Evolutionary conservation across 2,888 invertebrate genomes (phyloP).

Genomic region (Tinea trinotella): DNA sequence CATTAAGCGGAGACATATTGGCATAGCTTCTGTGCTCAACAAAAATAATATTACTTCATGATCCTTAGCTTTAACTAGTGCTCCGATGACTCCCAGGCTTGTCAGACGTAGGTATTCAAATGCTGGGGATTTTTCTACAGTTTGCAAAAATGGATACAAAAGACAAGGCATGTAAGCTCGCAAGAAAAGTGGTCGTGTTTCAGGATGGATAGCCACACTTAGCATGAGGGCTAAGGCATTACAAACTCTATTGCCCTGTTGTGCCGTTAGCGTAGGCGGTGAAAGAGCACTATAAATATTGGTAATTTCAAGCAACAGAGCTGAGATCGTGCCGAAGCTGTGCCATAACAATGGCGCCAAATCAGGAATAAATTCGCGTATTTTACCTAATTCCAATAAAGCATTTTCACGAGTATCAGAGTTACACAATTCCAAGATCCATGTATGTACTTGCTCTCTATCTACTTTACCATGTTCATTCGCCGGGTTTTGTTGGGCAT

Average conservation of each 20-base stretch:
- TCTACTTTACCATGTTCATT: conserved; percentile 81
- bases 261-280: conserved; percentile 96
- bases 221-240: conserved; percentile 98
- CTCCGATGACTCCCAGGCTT: conserved; percentile 98
- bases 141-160: conserved; percentile 98
- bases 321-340: conserved; percentile 95
- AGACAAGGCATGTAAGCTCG: conserved; percentile 98
- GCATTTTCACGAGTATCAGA: conserved; percentile 97
- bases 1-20: conserved; percentile 98
- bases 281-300: conserved; percentile 99
- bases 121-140: conserved; percentile 98
- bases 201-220: conserved; percentile 98
- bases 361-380: conserved; percentile 88
- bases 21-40: conserved; percentile 98
- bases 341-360: conserved; percentile 99
- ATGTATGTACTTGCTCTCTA: conserved; percentile 91
- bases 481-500: conserved; percentile 83
- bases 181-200: conserved; percentile 95
- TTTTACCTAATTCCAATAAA: conserved; percentile 91
- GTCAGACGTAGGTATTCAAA: too few relatives aligned
- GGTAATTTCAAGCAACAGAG: conserved; percentile 96
- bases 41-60: conserved; percentile 99
- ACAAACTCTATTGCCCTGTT: conserved; percentile 98
- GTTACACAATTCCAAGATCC: conserved; percentile 94
- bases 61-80: conserved; percentile 99